These are phyloP conservation scores for Paelopatides confundens DNA, from an alignment of 53 echinoderm and acorn worm species.

Conservation along the genomic window DNA sequence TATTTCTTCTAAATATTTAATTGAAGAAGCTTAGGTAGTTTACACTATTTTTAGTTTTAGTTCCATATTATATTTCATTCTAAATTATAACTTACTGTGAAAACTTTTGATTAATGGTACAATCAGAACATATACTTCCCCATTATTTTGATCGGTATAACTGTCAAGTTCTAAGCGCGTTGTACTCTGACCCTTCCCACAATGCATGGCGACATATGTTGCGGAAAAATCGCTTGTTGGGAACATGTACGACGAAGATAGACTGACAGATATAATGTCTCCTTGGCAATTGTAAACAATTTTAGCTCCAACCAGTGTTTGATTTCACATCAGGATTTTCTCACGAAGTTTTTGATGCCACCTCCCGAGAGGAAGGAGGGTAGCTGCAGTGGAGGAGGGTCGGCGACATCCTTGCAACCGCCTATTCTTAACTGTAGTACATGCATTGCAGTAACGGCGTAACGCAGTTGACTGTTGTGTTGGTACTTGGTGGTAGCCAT, in stretches of 20 bases:
- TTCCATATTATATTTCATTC: no score
- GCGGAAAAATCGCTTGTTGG: conserved; percentile 34
- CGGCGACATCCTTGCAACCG: conserved; percentile 29
- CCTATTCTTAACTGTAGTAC: conserved; percentile 15
- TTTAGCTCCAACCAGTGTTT: conserved; percentile 9
- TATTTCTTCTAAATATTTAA: no score
- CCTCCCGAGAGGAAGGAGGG: conserved; percentile 13
- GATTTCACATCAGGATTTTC: conserved; percentile 1
- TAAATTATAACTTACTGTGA: no score
- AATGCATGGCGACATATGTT: conserved; percentile 23
- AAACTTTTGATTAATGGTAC: no score
- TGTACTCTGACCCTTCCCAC: conserved; percentile 48
- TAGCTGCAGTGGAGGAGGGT: conserved; percentile 7
- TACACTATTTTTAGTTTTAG: no score
- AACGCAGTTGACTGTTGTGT: conserved; percentile 11
- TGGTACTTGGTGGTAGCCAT: conserved; percentile 27
- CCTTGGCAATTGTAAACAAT: conserved; percentile 30
- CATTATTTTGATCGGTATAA: not conserved
- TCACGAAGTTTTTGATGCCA: conserved; percentile 27
- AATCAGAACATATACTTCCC: not conserved
- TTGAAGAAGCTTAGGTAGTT: no score
- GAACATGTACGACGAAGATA: conserved; percentile 6
- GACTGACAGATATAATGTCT: conserved; percentile 16
- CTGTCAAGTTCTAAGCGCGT: not conserved
- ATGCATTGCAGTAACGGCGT: conserved; percentile 32